Percentiles rank a stretch among this genome's conserved stretches.
phyloP scores from a whole-genome alignment of 2,888 invertebrate genomes.

The Caenorhabditis angaria region DNA sequence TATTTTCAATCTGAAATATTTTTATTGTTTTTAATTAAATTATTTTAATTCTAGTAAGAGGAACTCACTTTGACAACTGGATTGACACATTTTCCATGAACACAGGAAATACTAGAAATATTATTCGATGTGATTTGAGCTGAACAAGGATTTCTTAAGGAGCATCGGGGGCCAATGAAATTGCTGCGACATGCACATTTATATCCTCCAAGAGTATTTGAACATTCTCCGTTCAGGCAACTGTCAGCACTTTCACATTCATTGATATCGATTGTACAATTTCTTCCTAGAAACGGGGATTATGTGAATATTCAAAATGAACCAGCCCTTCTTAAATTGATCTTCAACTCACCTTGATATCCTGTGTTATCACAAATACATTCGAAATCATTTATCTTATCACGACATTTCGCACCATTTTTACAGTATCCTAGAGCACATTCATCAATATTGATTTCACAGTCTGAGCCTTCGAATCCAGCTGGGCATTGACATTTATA shows the following conservation, averaged over 20 bases:
- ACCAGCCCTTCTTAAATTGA: no score
- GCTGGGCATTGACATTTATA: slow-evolving; percentile 61
- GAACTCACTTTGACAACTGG: slow-evolving; percentile 44
- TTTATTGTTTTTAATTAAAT: neutral
- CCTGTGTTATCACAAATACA: slow-evolving; percentile 66
- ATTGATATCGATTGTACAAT: slow-evolving; percentile 66
- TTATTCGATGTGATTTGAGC: slow-evolving; percentile 60
- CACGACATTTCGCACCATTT: slow-evolving; percentile 61
- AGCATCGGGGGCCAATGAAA: slow-evolving; percentile 54
- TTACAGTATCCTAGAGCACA: slow-evolving; percentile 60
- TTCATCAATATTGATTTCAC: slow-evolving; percentile 69
- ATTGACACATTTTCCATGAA: slow-evolving; percentile 57
- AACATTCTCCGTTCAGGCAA: slow-evolving; percentile 66
- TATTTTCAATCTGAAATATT: slow-evolving; percentile 44
- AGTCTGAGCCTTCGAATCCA: slow-evolving; percentile 63
- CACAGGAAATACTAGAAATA: slow-evolving; percentile 46
- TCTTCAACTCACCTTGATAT: slow-evolving; percentile 45
- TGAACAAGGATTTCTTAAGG: slow-evolving; percentile 63
- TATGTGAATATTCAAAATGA: no score
- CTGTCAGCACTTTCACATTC: slow-evolving; percentile 58
- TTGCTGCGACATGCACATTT: slow-evolving; percentile 59
- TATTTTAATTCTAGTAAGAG: slow-evolving; percentile 17
- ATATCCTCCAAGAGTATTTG: slow-evolving; percentile 65
- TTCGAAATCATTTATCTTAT: slow-evolving; percentile 67
- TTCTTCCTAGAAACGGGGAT: slow-evolving; percentile 54